phyloP scores from a whole-genome alignment of 2,113 vertebrate species.

The Gambusia affinis region DNA sequence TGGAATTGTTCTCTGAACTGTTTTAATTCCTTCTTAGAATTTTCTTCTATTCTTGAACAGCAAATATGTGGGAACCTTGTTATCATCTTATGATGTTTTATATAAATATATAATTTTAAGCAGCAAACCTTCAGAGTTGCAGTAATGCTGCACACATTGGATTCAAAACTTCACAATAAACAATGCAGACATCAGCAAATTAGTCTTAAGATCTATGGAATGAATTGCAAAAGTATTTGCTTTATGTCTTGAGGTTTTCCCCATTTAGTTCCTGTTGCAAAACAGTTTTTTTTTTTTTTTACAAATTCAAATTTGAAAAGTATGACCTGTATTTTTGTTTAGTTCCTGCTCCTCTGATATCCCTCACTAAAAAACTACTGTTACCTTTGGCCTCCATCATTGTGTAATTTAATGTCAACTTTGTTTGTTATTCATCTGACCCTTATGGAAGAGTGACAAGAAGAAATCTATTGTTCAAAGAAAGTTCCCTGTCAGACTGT shows the following conservation, averaged over 20 bases:
- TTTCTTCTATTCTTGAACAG: background rate
- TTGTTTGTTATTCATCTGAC: background rate
- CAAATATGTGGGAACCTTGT: background rate
- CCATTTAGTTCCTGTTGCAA: too few species aligned
- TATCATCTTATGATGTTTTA: background rate
- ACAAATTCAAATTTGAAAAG: too few species aligned
- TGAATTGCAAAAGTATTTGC: too few species aligned
- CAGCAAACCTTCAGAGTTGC: background rate
- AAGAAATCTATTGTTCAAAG: too few species aligned
- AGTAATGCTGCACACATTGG: background rate
- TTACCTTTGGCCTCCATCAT: background rate
- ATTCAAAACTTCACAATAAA: too few species aligned
- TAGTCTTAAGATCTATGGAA: too few species aligned
- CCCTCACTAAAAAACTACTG: background rate
- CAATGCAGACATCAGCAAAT: too few species aligned
- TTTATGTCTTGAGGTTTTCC: too few species aligned
- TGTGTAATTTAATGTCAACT: background rate
- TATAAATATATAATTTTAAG: too few species aligned
- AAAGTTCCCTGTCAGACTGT: too few species aligned
- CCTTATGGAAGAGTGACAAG: too few species aligned
- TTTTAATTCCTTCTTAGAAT: background rate
- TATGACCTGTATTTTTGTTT: background rate
- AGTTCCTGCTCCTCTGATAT: background rate
- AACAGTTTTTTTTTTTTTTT: too few species aligned
- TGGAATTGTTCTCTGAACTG: background rate